Evolutionary conservation across 2,888 invertebrate genomes (phyloP).

Genomic region (Tiphia femorata): DNA sequence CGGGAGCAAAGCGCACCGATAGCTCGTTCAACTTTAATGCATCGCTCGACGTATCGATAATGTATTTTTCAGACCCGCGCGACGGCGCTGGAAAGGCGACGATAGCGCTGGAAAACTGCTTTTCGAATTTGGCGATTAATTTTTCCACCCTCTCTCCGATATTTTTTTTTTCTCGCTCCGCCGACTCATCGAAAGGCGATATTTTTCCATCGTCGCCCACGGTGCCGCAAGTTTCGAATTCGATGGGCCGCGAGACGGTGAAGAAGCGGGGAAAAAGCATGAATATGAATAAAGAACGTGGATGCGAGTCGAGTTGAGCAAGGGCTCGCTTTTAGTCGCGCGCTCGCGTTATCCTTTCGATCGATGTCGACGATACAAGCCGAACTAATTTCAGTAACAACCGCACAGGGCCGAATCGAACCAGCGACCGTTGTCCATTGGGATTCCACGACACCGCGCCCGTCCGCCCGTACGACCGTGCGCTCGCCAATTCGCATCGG

Average conservation of each 20-base stretch:
- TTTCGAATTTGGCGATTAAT: slow-evolving; percentile 57
- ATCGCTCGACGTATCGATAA: slow-evolving; percentile 22
- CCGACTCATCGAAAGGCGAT: neutral
- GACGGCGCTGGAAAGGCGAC: slow-evolving; percentile 4
- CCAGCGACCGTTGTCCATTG: slow-evolving; percentile 51
- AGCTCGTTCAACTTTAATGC: slow-evolving; percentile 1
- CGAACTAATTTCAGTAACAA: slow-evolving; percentile 68
- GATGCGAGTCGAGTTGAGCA: slow-evolving; percentile 2
- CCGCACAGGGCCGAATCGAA: slow-evolving; percentile 62
- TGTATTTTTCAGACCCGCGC: slow-evolving; percentile 49
- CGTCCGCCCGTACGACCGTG: slow-evolving; percentile 44
- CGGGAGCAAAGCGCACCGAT: neutral
- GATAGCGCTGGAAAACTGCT: slow-evolving; percentile 10
- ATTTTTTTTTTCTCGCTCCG: neutral
- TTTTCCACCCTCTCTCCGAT: slow-evolving; percentile 31
- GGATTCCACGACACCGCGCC: slow-evolving; percentile 44
- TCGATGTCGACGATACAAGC: slow-evolving; percentile 65
- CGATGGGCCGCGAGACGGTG: no score
- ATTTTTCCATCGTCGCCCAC: neutral
- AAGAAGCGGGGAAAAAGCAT: neutral
- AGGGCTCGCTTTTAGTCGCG: slow-evolving; percentile 26
- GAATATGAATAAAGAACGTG: neutral
- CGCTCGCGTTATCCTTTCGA: slow-evolving; percentile 60
- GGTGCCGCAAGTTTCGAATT: no score
- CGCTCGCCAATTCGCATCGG: slow-evolving; percentile 31